Evolutionary conservation across 2,113 vertebrate genomes (phyloP), one percentile per base, ranked within the genome.

Genomic region (Nycticryphes semicollaris): DNA sequence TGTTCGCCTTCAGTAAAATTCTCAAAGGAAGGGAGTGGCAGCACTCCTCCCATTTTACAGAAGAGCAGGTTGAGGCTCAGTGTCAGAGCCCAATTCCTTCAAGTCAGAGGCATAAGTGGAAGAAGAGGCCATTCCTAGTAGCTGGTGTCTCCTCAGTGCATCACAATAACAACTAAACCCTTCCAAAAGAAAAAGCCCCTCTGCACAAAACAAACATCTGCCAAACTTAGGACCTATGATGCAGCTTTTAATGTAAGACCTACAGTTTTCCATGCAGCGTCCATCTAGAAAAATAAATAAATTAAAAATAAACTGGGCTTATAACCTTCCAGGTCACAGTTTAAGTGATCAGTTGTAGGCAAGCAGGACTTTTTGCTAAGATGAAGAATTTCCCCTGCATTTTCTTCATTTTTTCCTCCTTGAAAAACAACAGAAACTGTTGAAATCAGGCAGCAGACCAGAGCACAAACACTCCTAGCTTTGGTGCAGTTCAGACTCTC

Each of bases 401-500:
- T 90, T 95, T 67, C 56, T 67, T 86, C 19, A 81, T 70, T 63
- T 75, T 89, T 78, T 30, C 53, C 67, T 62, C 76, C 43, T 77
- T 64, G 51, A 64, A 75, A 84, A 89, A 81, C 59, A 90, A 37
- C 30, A 88, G 59, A 72, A 90, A 28, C n/a, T 37, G 70, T 35
- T 84, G 68, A 87, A 95, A 92, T 56, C 35, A 19, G 39, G 30
- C 35, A 79, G 45, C 62, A 79, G 50, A 79, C 47, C 51, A 76
- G 39, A 67, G 31, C 50, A 53, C 31, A 81, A 74, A 72, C 10
- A 51, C 63, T 54, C 60, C 73, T 37, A 64, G 51, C 35, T 87
- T 30, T 47, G 41, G 37, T 67, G 63, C 60, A 14, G 48, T 82
- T 92, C 72, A 37, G 48, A 68, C 25, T 50, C 41, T 33, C 28